Base-by-base conservation (phyloP, 2,113 vertebrate genomes). In the Galemys pyrenaicus region DNA sequence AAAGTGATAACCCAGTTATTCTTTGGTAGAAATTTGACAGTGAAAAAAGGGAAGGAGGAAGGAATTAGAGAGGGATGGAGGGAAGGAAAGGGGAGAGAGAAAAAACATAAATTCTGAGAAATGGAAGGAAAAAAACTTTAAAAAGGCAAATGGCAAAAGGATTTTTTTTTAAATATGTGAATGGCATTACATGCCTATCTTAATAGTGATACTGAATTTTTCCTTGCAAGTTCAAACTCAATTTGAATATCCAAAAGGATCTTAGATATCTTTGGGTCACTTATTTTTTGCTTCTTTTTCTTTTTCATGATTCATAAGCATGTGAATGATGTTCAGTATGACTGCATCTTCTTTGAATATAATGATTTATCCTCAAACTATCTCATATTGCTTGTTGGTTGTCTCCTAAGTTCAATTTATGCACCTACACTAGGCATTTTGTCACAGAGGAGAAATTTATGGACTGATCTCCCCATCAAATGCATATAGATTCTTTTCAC, bases 371-470 rank as follows among this genome's bases (percentile, higher is more conserved):
- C 46, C 58, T 67, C 41, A 51, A 60, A 75, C n/a, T 1, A 56
- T 35, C 32, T 64, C 58, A 12, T 2, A 41, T 10, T 60, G 9
- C 9, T 28, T 51, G 37, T 30, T 24, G 44, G 7, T 44, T 83
- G 49, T 82, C 73, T 84, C 35, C 46, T 22, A 80, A 64, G 6
- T 79, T 78, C 79, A 54, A 49, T 67, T 80, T 86, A 60, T 96
- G 4, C 35, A 12, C 1, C 30, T 51, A 51, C 0, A 65, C 11
- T 54, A n/a, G 75, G 62, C 32, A 44, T 64, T 95, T 87, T 64
- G 35, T 35, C 24, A 37, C 4, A 22, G 8, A 12, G 41, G 49
- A 64, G 11, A 89, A 7, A 22, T 26, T 19, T 70, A 22, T 6
- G 19, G 56, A 41, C 19, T 22, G 5, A 41, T 68, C 19, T 62